phyloP scores from a whole-genome alignment of 2,888 invertebrate genomes.

The Laspeyria flexula region DNA sequence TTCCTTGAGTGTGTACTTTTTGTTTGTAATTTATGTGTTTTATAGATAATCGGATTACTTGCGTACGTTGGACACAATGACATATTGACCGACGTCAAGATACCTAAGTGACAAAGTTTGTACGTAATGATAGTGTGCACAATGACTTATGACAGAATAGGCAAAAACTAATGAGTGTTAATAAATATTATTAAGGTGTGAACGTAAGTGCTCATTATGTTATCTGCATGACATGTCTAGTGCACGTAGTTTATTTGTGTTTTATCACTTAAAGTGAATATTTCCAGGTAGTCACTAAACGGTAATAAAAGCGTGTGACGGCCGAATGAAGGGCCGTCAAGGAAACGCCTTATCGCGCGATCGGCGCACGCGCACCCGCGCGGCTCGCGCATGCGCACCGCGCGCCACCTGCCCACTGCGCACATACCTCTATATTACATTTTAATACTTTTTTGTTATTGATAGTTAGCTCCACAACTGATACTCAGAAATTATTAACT shows the following conservation, averaged over 20 bases:
- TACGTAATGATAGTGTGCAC: background rate
- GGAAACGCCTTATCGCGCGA: constrained; percentile 52
- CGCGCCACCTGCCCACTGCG: constrained; percentile 28
- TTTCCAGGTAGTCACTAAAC: constrained; percentile 44
- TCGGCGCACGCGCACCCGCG: constrained; percentile 50
- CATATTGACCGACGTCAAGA: background rate
- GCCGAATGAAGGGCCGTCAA: constrained; percentile 59
- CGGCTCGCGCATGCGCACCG: constrained; percentile 49
- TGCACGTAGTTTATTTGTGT: constrained; percentile 17
- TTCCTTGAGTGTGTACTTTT: background rate
- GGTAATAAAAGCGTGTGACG: constrained; percentile 60
- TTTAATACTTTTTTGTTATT: constrained; percentile 36
- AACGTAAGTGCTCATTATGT: constrained; percentile 14
- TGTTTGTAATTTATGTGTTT: constrained; percentile 4
- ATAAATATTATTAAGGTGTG: constrained; percentile 2
- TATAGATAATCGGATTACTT: constrained; percentile 1
- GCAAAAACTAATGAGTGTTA: background rate
- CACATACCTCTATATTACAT: constrained; percentile 14
- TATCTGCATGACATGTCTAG: constrained; percentile 17
- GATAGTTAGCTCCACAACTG: constrained; percentile 5
- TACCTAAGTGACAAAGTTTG: background rate
- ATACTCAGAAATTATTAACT: background rate
- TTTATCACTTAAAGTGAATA: constrained; percentile 37
- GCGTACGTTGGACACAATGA: background rate
- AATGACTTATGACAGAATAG: background rate